Conservation (phyloP, 2,113 vertebrate species). For the Ondatra zibethicus region DNA sequence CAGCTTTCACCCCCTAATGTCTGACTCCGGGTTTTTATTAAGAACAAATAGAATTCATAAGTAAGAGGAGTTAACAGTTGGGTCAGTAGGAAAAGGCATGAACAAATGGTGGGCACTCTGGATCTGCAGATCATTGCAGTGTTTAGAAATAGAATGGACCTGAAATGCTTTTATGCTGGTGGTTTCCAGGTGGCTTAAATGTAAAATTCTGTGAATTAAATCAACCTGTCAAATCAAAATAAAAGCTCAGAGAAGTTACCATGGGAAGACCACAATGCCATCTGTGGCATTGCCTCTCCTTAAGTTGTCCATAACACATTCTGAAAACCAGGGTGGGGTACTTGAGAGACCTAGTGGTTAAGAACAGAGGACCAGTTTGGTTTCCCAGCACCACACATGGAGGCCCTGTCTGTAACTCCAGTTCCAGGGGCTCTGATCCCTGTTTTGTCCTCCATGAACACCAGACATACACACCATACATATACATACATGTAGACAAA, state of each 20-base stretch:
- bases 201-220: background rate
- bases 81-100: background rate
- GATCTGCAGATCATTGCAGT: background rate
- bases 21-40: too few species aligned
- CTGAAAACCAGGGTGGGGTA: background rate
- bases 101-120: background rate
- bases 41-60: too few species aligned
- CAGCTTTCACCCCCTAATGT: too few species aligned
- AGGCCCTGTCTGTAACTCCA: background rate
- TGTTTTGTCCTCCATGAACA: background rate
- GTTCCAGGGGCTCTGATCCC: background rate
- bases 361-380: background rate
- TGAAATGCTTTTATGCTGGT: background rate
- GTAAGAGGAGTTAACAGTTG: background rate
- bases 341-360: background rate
- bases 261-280: background rate
- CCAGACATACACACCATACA: background rate
- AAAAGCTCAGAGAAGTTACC: background rate
- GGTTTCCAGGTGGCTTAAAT: background rate
- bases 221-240: background rate
- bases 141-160: background rate
- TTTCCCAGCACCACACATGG: background rate
- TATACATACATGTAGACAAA: background rate
- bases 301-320: background rate
- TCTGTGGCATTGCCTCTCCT: background rate